These are phyloP conservation scores for Silurus meridionalis DNA, from an alignment of 2,113 vertebrate species.

Conservation along the genomic window DNA sequence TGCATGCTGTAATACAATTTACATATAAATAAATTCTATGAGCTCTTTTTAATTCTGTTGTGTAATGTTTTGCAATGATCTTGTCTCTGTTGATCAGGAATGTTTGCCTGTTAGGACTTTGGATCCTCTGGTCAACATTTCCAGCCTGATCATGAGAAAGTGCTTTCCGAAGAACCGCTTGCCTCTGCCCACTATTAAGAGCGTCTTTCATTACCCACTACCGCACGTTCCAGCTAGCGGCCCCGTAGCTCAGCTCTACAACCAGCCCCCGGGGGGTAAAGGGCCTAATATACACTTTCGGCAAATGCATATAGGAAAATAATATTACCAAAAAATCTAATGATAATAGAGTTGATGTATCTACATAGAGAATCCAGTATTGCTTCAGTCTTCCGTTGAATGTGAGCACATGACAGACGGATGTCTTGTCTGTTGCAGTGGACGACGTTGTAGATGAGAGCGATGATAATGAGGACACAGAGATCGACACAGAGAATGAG, in stretches of 20 bases:
- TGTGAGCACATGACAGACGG: background rate
- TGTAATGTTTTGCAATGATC: background rate
- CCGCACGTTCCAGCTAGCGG: slow-evolving; percentile 83
- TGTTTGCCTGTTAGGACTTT: slow-evolving; percentile 92
- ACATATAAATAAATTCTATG: background rate
- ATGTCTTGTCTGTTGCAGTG: slow-evolving; percentile 70
- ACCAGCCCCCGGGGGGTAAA: slow-evolving; percentile 87
- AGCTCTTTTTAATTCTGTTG: background rate
- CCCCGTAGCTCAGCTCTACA: slow-evolving; percentile 89
- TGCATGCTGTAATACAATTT: background rate
- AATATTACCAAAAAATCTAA: background rate
- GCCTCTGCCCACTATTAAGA: slow-evolving; percentile 94
- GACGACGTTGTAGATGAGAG: slow-evolving; percentile 97
- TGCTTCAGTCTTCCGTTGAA: background rate
- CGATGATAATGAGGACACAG: slow-evolving; percentile 90
- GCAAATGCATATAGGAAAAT: background rate
- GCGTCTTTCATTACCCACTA: slow-evolving; percentile 84
- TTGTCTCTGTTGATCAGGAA: slow-evolving; percentile 73
- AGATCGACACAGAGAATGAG: slow-evolving; percentile 87
- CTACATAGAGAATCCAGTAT: background rate
- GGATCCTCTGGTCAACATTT: slow-evolving; percentile 92
- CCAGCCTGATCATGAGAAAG: slow-evolving; percentile 98
- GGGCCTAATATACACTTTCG: background rate
- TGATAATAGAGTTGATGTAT: background rate
- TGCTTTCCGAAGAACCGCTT: slow-evolving; percentile 99